A percentile compares a stretch with the other conserved stretches of the same genome.
Evolutionary conservation across 2,113 vertebrate genomes (phyloP).

Genomic region (Miniopterus natalensis): DNA sequence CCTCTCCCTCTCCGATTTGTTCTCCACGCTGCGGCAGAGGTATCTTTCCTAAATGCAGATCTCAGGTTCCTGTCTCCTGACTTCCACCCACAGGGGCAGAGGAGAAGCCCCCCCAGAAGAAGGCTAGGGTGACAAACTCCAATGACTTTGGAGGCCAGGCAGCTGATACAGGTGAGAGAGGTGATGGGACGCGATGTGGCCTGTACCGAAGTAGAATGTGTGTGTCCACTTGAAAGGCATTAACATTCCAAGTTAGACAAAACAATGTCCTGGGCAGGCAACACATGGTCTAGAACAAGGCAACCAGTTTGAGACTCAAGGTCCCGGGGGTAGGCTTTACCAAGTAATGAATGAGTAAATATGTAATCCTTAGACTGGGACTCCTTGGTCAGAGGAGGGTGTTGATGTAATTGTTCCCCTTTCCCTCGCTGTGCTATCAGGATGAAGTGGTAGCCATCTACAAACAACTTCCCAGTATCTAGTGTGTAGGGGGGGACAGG

Average conservation of each 20-base stretch:
- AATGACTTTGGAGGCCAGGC: background rate
- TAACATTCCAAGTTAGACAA: background rate
- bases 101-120: background rate
- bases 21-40: background rate
- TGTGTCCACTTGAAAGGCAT: background rate
- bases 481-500: background rate
- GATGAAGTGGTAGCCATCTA: background rate
- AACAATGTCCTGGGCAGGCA: background rate
- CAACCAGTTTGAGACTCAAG: background rate
- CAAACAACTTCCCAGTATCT: background rate
- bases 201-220: background rate
- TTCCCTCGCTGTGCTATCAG: background rate
- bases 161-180: background rate
- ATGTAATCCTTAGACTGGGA: background rate
- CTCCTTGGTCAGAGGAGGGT: background rate
- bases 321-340: background rate
- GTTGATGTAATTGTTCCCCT: background rate
- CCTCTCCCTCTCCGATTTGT: background rate
- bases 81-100: background rate
- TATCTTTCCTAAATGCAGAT: background rate
- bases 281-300: background rate
- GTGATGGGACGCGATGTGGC: accelerated
- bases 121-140: background rate
- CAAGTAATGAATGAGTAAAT: background rate
- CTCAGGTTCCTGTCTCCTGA: background rate